Percentiles rank a stretch among this genome's conserved stretches.
These are phyloP conservation scores for Parus major DNA, from an alignment of 2,113 vertebrate genomes.

Conservation along the genomic window DNA sequence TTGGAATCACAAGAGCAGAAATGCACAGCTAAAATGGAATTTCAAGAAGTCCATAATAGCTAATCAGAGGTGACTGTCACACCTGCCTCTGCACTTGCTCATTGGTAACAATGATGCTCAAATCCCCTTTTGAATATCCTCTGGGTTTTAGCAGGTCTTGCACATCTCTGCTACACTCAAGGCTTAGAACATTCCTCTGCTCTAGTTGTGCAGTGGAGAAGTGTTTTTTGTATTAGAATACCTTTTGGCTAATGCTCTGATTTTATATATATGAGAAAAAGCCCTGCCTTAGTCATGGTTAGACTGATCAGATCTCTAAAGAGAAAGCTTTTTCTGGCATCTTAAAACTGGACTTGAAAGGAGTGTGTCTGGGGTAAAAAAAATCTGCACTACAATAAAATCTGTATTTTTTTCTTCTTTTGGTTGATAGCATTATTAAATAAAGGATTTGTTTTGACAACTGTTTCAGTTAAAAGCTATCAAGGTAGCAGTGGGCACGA, in stretches of 20 bases:
- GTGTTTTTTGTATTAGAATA: not conserved
- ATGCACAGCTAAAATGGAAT: not conserved
- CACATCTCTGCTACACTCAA: not conserved
- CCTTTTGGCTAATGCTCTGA: conserved; percentile 17
- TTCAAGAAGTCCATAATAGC: not conserved
- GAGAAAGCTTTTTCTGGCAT: not conserved
- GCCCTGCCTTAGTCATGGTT: not conserved
- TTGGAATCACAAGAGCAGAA: conserved; percentile 29
- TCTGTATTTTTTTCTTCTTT: not conserved
- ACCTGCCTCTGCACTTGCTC: conserved; percentile 26
- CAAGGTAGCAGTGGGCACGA: not conserved
- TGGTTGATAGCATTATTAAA: not conserved
- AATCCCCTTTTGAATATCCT: conserved; percentile 1
- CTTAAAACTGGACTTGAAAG: not conserved
- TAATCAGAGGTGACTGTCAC: conserved; percentile 23
- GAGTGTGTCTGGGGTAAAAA: not conserved
- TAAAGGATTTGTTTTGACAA: conserved; percentile 1
- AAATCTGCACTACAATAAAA: not conserved
- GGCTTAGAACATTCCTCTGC: not conserved
- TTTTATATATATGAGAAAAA: conserved; percentile 6
- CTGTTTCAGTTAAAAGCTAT: not conserved
- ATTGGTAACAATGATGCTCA: not conserved
- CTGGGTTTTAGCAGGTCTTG: conserved; percentile 24
- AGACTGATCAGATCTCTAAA: not conserved
- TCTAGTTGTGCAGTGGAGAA: not conserved